Base-by-base conservation (phyloP, 2,797 vertebrate species). In the Otolemur crassicaudatus region DNA sequence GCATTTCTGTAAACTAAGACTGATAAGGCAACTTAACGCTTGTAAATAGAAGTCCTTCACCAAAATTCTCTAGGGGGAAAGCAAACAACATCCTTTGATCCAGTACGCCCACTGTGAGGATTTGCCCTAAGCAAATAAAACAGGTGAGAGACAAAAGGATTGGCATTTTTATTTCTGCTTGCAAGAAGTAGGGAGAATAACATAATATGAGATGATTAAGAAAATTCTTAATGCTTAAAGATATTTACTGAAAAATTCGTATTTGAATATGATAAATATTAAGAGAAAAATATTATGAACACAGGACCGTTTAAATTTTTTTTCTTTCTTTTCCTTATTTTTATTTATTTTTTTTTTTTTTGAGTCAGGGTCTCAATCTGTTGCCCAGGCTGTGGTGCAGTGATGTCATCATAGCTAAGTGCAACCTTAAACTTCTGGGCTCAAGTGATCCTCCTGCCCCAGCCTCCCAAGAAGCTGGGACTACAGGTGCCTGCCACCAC, bases 21-120 rank as follows among this genome's bases (percentile, higher is more conserved):
- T 95, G 65, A 83, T 80, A 79, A 87, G 40, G 17, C 76, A 91
- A 83, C 60, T 90, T 89, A 10, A 56, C 73, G 31, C 40, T 73
- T 90, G 27, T 10, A 83, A 20, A 87, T 10, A 83, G 23, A 90
- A 85, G 46, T n/a, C 19, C 22, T 75, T 73, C 40, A 77, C 63
- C 12, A 69, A 81, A 2, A 83, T 76, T 80, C 2, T 90, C 14
- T 49, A 85, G 82, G 53, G 37, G 85, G 88, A 88, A 75, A 73
- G 86, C 82, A 27, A 10, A 1, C 16, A 91, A 7, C 8, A 58
- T 77, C 22, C 61, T 87, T 82, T 84, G 20, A 70, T 87, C 37
- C 60, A 49, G 34, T 65, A 77, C 77, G 69, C n/a, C 23, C 4
- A 61, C 16, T 93, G 40, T 76, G 58, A 96, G 46, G 70, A 70